Evolutionary conservation across 1,140 invertebrate species (phyloP).

Genomic region (Sogatella furcifera): DNA sequence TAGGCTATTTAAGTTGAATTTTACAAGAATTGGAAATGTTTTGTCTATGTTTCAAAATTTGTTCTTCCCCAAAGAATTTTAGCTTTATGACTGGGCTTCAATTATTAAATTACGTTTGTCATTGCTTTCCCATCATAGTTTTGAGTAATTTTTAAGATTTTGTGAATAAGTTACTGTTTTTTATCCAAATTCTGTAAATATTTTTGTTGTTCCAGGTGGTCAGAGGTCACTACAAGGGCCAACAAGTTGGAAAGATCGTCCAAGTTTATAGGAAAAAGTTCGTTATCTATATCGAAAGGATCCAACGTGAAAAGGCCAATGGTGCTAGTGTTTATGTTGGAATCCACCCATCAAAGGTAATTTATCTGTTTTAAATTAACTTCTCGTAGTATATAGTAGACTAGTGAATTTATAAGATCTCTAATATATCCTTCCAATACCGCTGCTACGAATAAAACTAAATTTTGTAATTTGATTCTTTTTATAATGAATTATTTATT

Average conservation of each 20-base stretch:
- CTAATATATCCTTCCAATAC: neutral
- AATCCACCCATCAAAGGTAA: slow-evolving; percentile 96
- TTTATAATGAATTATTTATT: neutral
- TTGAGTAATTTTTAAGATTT: too few species aligned
- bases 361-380: slow-evolving; percentile 14
- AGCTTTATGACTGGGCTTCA: too few species aligned
- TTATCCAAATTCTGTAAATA: slow-evolving; percentile 15
- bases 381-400: too few species aligned
- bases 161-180: neutral
- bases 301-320: slow-evolving; percentile 97
- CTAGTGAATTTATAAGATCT: too few species aligned
- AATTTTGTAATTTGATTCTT: neutral
- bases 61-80: too few species aligned
- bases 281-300: slow-evolving; percentile 96
- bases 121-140: too few species aligned
- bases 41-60: too few species aligned
- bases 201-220: slow-evolving; percentile 56
- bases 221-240: slow-evolving; percentile 96
- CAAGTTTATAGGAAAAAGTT: slow-evolving; percentile 98
- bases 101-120: too few species aligned
- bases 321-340: slow-evolving; percentile 96
- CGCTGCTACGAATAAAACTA: neutral
- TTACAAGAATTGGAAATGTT: too few species aligned
- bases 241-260: slow-evolving; percentile 97
- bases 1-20: too few species aligned